Evolutionary conservation across 2,797 vertebrate genomes (phyloP).

Genomic region (Coregonus ussuriensis): DNA sequence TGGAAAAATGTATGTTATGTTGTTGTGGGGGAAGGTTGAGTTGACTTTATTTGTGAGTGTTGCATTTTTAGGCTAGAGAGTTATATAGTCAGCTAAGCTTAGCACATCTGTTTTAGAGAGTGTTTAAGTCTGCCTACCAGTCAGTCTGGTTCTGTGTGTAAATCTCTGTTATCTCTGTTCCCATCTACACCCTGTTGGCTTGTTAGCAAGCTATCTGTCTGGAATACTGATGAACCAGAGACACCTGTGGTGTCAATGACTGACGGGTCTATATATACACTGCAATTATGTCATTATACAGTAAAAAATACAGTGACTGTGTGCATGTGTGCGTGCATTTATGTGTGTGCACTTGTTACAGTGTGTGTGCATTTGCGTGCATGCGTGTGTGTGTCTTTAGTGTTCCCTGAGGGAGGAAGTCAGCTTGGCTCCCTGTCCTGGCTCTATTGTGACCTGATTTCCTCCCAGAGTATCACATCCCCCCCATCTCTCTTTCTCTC

Average conservation of each 20-base stretch:
- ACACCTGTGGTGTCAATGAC: conserved; percentile 25
- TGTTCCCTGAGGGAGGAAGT: conserved; percentile 30
- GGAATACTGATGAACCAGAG: conserved; percentile 43
- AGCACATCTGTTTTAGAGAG: not conserved
- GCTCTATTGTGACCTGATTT: conserved; percentile 37
- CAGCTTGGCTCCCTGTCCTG: conserved; percentile 33
- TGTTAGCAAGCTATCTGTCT: conserved; percentile 22
- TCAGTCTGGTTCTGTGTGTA: conserved; percentile 12
- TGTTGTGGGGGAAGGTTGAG: not conserved
- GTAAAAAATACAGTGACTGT: conserved; percentile 5
- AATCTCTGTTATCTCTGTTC: conserved; percentile 26
- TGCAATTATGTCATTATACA: not conserved
- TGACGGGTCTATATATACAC: not conserved
- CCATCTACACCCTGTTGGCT: conserved; percentile 13
- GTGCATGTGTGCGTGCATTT: conserved; percentile 2
- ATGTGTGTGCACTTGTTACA: not conserved
- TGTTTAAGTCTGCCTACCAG: not conserved
- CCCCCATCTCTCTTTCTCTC: conserved; percentile 11
- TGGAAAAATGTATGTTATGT: conserved; percentile 42
- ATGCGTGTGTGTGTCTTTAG: not conserved
- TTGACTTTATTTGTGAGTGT: not conserved
- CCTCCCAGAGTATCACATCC: conserved; percentile 38
- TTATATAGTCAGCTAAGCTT: not conserved
- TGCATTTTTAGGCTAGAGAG: not conserved
- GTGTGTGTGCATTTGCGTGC: not conserved